A percentile compares a stretch with the other conserved stretches of the same genome.
phyloP scores from a whole-genome alignment of 1,140 invertebrate species.

The Pogonomyrmex barbatus region DNA sequence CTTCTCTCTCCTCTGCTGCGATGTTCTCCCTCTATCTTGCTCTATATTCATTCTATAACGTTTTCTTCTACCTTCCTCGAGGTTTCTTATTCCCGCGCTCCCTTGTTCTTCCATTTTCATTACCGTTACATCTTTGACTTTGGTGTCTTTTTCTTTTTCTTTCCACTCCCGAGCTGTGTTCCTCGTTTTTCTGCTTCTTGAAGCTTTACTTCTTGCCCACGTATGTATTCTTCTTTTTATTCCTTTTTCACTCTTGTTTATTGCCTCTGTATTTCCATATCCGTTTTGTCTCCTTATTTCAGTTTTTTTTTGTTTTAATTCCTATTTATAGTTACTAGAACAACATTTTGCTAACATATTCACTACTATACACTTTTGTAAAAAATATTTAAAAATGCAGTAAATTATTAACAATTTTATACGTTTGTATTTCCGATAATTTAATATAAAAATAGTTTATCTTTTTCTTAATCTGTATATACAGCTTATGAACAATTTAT shows the following conservation, averaged over 20 bases:
- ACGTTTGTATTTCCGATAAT: not conserved
- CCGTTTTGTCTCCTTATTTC: not conserved
- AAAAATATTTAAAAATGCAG: not conserved
- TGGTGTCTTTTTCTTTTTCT: not conserved
- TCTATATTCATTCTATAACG: not conserved
- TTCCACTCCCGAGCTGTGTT: not conserved
- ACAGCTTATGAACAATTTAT: not conserved
- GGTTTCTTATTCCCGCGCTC: not conserved
- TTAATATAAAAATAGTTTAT: not conserved
- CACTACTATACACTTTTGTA: not conserved
- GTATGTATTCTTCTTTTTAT: not conserved
- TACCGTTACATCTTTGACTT: slow-evolving; percentile 13
- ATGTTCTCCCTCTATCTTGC: not conserved
- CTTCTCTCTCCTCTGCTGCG: not conserved
- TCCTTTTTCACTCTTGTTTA: slow-evolving; percentile 21
- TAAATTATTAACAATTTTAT: not conserved
- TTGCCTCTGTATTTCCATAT: not conserved
- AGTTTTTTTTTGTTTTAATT: slow-evolving; percentile 23
- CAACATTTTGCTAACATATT: not conserved
- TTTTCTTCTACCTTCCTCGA: not conserved
- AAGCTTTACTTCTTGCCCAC: slow-evolving; percentile 2
- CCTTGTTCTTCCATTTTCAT: slow-evolving; percentile 26
- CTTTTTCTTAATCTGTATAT: slow-evolving; percentile 2
- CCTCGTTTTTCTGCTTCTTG: not conserved
- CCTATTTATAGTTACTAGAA: not conserved